These are phyloP conservation scores for Lophura nycthemera DNA, from an alignment of 2,113 vertebrate genomes.

Conservation along the genomic window DNA sequence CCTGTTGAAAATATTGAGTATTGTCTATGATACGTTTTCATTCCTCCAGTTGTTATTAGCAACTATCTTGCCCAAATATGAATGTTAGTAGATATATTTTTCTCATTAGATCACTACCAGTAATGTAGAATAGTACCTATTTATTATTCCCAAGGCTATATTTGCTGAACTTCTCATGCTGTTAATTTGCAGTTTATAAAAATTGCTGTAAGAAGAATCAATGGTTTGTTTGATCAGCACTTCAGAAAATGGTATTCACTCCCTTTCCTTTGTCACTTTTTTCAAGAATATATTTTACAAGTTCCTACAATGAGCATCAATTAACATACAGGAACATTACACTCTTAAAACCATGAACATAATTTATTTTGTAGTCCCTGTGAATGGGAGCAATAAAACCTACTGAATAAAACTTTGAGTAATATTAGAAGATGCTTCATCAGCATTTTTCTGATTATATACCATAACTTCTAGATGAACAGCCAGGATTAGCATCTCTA, in stretches of 20 bases:
- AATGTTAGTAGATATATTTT: neutral
- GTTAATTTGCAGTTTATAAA: constrained; percentile 32
- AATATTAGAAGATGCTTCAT: constrained; percentile 30
- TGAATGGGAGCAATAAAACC: constrained; percentile 30
- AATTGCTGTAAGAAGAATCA: neutral
- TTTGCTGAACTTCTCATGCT: constrained; percentile 21
- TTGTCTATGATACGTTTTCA: neutral
- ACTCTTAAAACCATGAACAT: constrained; percentile 22
- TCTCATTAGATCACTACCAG: constrained; percentile 4
- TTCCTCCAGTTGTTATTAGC: neutral
- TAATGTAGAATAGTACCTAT: neutral
- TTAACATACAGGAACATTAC: constrained; percentile 2
- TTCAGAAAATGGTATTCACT: neutral
- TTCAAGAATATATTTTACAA: constrained; percentile 17
- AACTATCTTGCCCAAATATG: neutral
- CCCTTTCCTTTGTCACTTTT: neutral
- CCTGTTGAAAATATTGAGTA: neutral
- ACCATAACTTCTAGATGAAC: neutral
- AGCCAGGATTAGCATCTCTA: constrained; percentile 28
- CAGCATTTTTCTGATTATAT: constrained; percentile 56
- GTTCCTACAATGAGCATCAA: constrained; percentile 10
- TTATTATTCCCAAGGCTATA: neutral
- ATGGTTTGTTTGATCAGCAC: constrained; percentile 7
- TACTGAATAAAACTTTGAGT: constrained; percentile 48
- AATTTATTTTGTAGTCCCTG: constrained; percentile 30